Evolutionary conservation across 2,797 vertebrate genomes (phyloP).

Genomic region (Protosalanx chinensis): DNA sequence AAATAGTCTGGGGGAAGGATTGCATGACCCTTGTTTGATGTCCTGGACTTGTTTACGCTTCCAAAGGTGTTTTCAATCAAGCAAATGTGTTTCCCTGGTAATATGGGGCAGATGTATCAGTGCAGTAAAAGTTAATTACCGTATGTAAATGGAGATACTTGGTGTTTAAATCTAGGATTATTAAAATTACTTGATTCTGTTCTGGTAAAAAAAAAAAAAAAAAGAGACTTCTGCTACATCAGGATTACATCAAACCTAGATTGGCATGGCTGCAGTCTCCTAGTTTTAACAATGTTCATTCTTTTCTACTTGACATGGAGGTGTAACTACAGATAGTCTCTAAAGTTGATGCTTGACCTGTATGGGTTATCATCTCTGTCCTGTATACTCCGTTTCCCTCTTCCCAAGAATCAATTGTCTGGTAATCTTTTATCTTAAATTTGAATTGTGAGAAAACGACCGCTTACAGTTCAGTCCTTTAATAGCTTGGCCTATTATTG

Average conservation of each 20-base stretch:
- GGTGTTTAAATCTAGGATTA: slow-evolving; percentile 94
- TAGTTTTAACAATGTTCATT: slow-evolving; percentile 49
- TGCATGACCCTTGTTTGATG: slow-evolving; percentile 35
- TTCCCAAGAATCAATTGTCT: slow-evolving; percentile 88
- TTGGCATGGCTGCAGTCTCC: neutral
- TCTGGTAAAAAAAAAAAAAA: no score
- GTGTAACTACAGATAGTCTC: slow-evolving; percentile 71
- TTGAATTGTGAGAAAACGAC: slow-evolving; percentile 91
- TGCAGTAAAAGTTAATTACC: slow-evolving; percentile 97
- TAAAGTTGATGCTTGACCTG: slow-evolving; percentile 78
- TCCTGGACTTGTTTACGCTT: slow-evolving; percentile 71
- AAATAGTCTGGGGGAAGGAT: slow-evolving; percentile 40
- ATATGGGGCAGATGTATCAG: slow-evolving; percentile 90
- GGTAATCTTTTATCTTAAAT: slow-evolving; percentile 78
- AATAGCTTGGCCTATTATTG: slow-evolving; percentile 66
- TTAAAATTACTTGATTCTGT: slow-evolving; percentile 91
- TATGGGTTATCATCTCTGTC: slow-evolving; percentile 87
- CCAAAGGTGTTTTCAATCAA: slow-evolving; percentile 92
- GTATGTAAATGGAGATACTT: slow-evolving; percentile 92
- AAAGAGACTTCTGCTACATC: neutral
- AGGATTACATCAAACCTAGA: neutral
- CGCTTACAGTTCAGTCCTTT: slow-evolving; percentile 53
- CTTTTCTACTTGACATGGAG: slow-evolving; percentile 72
- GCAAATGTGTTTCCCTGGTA: slow-evolving; percentile 93
- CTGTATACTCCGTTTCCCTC: slow-evolving; percentile 80